Evolutionary conservation across 2,888 invertebrate genomes (phyloP), one percentile per base, ranked within the genome.

Genomic region (Theretra japonica): DNA sequence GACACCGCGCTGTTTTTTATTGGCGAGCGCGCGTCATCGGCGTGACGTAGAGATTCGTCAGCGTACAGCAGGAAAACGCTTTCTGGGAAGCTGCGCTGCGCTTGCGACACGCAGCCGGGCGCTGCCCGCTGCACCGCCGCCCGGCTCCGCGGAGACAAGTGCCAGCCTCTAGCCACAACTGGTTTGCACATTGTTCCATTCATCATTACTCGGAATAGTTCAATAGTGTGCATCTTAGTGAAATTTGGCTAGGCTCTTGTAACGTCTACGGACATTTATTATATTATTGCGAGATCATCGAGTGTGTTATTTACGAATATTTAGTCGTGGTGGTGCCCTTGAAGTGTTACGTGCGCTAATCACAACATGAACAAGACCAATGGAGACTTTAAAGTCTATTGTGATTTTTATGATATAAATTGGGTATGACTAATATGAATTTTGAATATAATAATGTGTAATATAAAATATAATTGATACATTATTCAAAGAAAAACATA

Each of bases 41-140:
- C 77, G 87, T 91, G 91, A 92, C 93, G 93, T 92, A 80, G 85
- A 75, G 81, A 89, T 89, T 88, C 90, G 90, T 90, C 91, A 90
- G 81, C 86, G 83, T 86, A 83, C 84, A 87, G 87, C 88, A 93
- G 93, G 94, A 94, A 93, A 94, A 94, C 91, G 94, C 85, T 88
- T 93, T 93, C 94, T 86, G 85, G 83, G 94, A 94, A 94, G 86
- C 69, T 69, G 72, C 69, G 72, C 41, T 57, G 68, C 68, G 59
- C 60, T 53, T 53, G 60, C 69, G 60, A 50, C 60, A 59, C 50
- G 59, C 41, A 41, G 41, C 53, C 41, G 48, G 48, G 30, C n/a
- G 59, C 60, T 53, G 62, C 59, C 28, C 60, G 59, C 68, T 70
- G 33, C 62, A 62, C 60, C 57, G 57, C 68, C 17, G 21, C 21